Percentiles rank a stretch among this genome's conserved stretches.
Evolutionary conservation across 2,113 vertebrate species (phyloP).

Genomic region (Oryzias melastigma): DNA sequence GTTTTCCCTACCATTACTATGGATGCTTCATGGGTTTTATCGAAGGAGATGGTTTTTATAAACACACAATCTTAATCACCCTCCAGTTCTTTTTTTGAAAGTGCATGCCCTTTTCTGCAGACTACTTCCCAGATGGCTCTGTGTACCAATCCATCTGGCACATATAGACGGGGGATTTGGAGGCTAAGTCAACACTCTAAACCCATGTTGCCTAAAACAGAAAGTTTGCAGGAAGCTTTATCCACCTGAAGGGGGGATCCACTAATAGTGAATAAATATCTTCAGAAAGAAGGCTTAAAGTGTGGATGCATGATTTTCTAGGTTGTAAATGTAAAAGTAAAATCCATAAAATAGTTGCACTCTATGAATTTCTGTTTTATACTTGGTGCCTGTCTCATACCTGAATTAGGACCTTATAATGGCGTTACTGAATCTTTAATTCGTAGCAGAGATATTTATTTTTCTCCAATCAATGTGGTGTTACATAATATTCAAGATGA

Average conservation of each 20-base stretch:
- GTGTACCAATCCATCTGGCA: constrained; percentile 12
- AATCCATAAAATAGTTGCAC: no score
- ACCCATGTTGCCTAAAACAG: background rate
- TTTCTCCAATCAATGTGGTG: no score
- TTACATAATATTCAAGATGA: no score
- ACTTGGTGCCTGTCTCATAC: no score
- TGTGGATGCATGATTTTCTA: no score
- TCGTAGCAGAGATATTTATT: no score
- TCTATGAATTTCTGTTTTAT: no score
- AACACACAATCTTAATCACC: background rate
- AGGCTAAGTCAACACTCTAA: background rate
- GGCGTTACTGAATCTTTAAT: no score
- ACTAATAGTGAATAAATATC: no score
- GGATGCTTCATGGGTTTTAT: background rate
- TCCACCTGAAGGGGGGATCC: background rate
- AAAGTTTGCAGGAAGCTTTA: background rate
- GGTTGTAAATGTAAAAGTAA: no score
- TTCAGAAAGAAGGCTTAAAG: no score
- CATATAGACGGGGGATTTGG: constrained; percentile 5
- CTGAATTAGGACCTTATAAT: no score
- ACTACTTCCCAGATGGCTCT: constrained; percentile 6
- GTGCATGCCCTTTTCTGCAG: constrained; percentile 5
- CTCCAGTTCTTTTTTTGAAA: constrained; percentile 2
- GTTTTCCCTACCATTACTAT: background rate
- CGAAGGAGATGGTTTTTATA: background rate